A percentile compares a stretch with the other conserved stretches of the same genome.
These are phyloP conservation scores for Platyscapa corneri DNA, from an alignment of 1,140 invertebrate genomes.

Conservation along the genomic window DNA sequence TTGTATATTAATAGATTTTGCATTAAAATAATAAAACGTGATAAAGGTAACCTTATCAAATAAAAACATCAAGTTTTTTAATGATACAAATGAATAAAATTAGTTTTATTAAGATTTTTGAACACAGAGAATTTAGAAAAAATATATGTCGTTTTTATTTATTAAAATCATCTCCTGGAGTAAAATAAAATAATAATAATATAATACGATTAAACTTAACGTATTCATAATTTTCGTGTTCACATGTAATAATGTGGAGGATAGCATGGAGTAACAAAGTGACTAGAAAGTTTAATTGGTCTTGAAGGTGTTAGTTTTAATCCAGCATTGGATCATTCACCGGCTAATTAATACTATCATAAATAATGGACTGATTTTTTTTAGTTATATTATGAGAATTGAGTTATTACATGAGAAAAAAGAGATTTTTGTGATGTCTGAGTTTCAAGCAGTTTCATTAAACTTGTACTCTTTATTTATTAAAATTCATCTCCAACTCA, in stretches of 20 bases:
- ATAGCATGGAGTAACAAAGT: not conserved
- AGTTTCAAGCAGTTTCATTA: not conserved
- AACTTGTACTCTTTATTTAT: not conserved
- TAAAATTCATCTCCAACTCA: not conserved
- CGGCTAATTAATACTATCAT: not conserved
- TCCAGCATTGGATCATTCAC: conserved; percentile 20
- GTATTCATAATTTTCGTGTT: not conserved
- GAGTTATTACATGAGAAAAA: not conserved
- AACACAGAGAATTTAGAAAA: no score
- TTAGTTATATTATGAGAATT: not conserved
- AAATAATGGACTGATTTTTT: not conserved
- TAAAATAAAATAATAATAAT: no score
- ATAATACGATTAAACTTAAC: no score
- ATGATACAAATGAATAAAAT: no score
- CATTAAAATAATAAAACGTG: no score
- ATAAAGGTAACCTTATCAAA: no score
- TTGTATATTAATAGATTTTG: no score
- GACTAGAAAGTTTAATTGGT: conserved; percentile 29
- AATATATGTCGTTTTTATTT: no score
- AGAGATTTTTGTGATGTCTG: not conserved
- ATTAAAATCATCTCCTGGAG: no score
- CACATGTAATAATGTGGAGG: not conserved
- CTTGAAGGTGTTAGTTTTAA: conserved; percentile 3
- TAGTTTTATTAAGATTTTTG: no score
- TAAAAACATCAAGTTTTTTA: no score